Percentiles rank a stretch among this genome's conserved stretches.
Conservation (phyloP, 2,888 invertebrate genomes). For the Synergus itoensis region DNA sequence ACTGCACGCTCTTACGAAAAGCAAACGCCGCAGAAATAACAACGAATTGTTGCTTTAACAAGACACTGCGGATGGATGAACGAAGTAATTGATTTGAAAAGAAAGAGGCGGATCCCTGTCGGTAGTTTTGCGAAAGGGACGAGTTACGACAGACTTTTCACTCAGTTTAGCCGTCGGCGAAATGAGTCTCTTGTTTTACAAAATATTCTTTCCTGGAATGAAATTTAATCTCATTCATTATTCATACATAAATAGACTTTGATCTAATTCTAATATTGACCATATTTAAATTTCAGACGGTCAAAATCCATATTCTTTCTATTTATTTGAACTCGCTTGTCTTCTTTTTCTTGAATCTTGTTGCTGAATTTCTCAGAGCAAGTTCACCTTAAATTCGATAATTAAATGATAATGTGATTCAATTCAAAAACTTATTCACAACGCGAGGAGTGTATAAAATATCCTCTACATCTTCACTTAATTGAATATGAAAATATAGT, state of each 20-base stretch:
- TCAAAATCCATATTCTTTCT: no score
- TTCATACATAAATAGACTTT: background rate
- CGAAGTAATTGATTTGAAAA: conserved; percentile 39
- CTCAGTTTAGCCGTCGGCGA: conserved; percentile 24
- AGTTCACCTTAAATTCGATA: background rate
- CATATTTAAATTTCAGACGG: background rate
- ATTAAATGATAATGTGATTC: conserved; percentile 33
- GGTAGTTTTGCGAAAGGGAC: conserved; percentile 28
- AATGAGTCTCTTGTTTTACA: conserved; percentile 36
- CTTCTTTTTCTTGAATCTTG: background rate
- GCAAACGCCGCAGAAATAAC: conserved; percentile 37
- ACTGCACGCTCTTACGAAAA: conserved; percentile 24
- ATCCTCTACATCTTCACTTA: background rate
- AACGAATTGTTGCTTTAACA: conserved; percentile 41
- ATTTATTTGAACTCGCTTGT: background rate
- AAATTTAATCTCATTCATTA: background rate
- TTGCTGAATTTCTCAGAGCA: background rate
- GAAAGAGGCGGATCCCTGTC: conserved; percentile 17
- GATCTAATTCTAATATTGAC: background rate
- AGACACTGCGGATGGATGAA: conserved; percentile 38
- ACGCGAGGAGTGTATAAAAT: background rate
- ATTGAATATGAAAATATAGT: conserved; percentile 32
- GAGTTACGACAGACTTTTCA: conserved; percentile 39
- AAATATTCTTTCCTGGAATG: conserved; percentile 26
- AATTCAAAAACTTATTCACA: conserved; percentile 27